phyloP scores from a whole-genome alignment of 2,888 invertebrate genomes.

The Oeneis ivallda region DNA sequence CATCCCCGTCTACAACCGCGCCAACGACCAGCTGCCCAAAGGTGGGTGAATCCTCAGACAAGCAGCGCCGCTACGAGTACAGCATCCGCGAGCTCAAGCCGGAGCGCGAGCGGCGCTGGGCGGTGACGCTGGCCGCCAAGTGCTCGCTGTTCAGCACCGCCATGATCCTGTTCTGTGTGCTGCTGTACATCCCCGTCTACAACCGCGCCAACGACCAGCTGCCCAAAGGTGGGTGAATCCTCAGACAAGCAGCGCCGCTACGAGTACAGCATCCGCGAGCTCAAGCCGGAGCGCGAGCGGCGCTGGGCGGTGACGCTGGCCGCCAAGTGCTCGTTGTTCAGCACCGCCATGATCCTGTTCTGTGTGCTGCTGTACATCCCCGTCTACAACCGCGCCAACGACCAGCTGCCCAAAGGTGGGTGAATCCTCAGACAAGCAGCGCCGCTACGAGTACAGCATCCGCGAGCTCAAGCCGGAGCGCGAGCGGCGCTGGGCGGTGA shows the following conservation, averaged over 20 bases:
- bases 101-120: constrained; percentile 56
- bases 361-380: constrained; percentile 74
- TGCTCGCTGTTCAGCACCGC: constrained; percentile 69
- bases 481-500: constrained; percentile 58
- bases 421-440: constrained; percentile 43
- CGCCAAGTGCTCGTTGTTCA: constrained; percentile 68
- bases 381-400: constrained; percentile 70
- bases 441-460: constrained; percentile 44
- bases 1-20: constrained; percentile 74
- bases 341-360: constrained; percentile 70
- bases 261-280: constrained; percentile 46
- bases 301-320: constrained; percentile 61
- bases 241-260: too few species aligned
- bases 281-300: constrained; percentile 49
- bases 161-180: constrained; percentile 70
- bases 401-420: constrained; percentile 50
- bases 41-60: constrained; percentile 37
- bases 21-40: constrained; percentile 55
- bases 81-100: constrained; percentile 47
- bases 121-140: constrained; percentile 63
- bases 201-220: constrained; percentile 63
- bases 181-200: constrained; percentile 75
- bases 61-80: constrained; percentile 20
- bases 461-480: constrained; percentile 47
- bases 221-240: constrained; percentile 44